A percentile compares a stretch with the other conserved stretches of the same genome.
These are phyloP conservation scores for Heteractis magnifica DNA, from an alignment of 92 coral and sea anemone species.

Conservation along the genomic window DNA sequence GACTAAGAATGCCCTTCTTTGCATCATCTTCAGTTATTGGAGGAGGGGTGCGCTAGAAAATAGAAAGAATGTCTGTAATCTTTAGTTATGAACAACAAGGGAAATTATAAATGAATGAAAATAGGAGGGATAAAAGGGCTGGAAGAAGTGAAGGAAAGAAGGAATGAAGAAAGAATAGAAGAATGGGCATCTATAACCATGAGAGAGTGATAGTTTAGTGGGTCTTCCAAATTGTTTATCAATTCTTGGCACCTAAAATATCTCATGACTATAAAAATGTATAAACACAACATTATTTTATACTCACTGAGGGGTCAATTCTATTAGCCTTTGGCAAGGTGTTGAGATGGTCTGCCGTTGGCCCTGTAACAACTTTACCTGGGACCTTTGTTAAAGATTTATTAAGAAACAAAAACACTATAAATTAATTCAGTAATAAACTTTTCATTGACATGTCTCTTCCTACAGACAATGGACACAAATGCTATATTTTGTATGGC, in stretches of 20 bases:
- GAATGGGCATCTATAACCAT: too few species aligned
- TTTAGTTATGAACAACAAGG: too few species aligned
- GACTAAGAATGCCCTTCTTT: conserved; percentile 85
- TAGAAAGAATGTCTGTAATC: not conserved
- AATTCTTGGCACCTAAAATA: too few species aligned
- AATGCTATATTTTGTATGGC: too few species aligned
- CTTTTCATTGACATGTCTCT: too few species aligned
- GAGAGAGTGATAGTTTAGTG: too few species aligned
- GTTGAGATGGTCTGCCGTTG: conserved; percentile 77
- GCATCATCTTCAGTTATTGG: conserved; percentile 93
- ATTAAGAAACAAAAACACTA: not conserved
- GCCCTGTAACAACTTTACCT: conserved; percentile 78
- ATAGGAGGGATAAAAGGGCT: not conserved
- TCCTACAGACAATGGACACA: too few species aligned
- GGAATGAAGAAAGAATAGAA: too few species aligned
- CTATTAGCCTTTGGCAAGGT: conserved; percentile 89
- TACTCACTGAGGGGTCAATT: conserved; percentile 84
- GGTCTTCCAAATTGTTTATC: too few species aligned
- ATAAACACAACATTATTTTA: not conserved
- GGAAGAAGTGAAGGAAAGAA: too few species aligned
- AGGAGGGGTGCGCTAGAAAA: conserved; percentile 83
- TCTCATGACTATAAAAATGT: not conserved
- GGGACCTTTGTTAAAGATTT: conserved; percentile 35
- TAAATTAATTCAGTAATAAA: not conserved
- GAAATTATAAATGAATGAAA: not conserved